These are phyloP conservation scores for Pemphredon lugubris DNA, from an alignment of 2,888 invertebrate genomes.

Conservation along the genomic window DNA sequence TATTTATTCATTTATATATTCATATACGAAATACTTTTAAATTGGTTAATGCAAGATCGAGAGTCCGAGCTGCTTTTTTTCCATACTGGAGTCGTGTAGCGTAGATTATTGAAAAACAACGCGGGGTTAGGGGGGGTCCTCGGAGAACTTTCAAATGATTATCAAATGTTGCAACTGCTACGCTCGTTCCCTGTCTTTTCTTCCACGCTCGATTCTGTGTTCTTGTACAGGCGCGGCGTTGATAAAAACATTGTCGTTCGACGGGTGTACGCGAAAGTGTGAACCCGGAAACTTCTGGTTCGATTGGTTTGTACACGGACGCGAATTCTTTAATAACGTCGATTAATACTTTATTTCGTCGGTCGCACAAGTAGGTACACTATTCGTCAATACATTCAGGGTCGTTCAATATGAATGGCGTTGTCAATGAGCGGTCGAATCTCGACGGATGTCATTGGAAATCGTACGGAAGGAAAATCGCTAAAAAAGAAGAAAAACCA, in stretches of 20 bases:
- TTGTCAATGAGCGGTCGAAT: background rate
- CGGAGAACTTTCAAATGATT: conserved; percentile 67
- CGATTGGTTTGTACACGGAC: background rate
- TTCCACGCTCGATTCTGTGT: conserved; percentile 13
- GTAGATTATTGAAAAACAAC: conserved; percentile 5
- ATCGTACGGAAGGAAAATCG: background rate
- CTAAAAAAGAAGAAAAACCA: background rate
- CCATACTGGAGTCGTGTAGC: background rate
- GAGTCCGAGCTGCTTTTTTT: background rate
- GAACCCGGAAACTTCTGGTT: background rate
- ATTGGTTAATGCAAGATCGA: conserved; percentile 24
- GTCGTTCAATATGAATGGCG: background rate
- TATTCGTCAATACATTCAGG: conserved; percentile 1
- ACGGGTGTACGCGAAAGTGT: background rate
- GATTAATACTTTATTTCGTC: background rate
- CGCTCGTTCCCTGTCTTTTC: conserved; percentile 3
- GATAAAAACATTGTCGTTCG: background rate
- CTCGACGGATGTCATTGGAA: background rate
- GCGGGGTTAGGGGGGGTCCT: no score
- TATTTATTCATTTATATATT: conserved; percentile 4
- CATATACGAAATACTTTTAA: conserved; percentile 12
- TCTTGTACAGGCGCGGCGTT: background rate
- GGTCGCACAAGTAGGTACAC: background rate
- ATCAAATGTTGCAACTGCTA: conserved; percentile 60
- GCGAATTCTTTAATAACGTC: background rate